Evolutionary conservation across 2,888 invertebrate species (phyloP).

Genomic region (Polydrusus pterygomalis): DNA sequence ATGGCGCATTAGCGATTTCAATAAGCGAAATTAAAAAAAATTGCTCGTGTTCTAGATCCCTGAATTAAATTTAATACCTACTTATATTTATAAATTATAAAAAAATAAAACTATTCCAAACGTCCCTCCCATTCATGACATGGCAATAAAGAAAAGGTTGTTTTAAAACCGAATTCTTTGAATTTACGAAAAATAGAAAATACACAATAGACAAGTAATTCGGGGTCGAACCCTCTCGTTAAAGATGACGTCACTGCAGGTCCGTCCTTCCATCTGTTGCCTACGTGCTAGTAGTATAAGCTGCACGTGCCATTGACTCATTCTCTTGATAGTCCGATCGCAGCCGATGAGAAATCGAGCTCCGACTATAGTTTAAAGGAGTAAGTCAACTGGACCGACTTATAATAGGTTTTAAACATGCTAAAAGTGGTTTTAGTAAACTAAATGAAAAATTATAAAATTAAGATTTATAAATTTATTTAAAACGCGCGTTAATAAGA

Average conservation of each 20-base stretch:
- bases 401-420: neutral
- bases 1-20: too few relatives aligned
- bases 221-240: constrained; percentile 46
- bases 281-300: constrained; percentile 32
- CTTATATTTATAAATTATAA: too few relatives aligned
- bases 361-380: constrained; percentile 21
- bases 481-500: too few relatives aligned
- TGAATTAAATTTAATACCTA: too few relatives aligned
- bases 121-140: too few relatives aligned
- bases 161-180: constrained; percentile 5
- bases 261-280: constrained; percentile 48
- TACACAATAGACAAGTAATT: constrained; percentile 24
- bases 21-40: too few relatives aligned
- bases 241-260: constrained; percentile 43
- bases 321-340: constrained; percentile 18
- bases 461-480: too few relatives aligned
- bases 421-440: neutral
- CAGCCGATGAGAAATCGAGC: constrained; percentile 29
- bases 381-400: constrained; percentile 34
- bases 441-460: too few relatives aligned
- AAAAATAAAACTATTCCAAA: neutral
- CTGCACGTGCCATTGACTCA: constrained; percentile 52
- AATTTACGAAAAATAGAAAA: constrained; percentile 19
- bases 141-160: too few relatives aligned
- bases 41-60: too few relatives aligned